Base-by-base conservation (phyloP, 2,888 invertebrate species). In the Cepaea hortensis region DNA sequence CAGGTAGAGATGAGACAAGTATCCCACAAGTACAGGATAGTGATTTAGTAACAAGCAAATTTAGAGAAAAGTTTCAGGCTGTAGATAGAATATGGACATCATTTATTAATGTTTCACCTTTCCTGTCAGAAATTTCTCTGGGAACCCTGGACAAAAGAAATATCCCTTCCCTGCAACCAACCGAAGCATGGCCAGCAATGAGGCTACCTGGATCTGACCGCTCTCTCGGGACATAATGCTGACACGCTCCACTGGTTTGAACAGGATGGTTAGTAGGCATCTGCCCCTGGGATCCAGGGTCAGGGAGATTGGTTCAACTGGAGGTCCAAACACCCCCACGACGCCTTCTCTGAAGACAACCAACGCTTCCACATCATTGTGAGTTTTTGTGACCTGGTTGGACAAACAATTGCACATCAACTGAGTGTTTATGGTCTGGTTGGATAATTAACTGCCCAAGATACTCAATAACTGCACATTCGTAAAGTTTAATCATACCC, bases 111-210 rank as follows among this genome's bases (percentile, higher is more conserved):
- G 55, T 11, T 55, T 46, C 84, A 87, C 87, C 80, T 87, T 87
- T 80, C 84, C 84, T n/a, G 46, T 75, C 48, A 87, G 50, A 81
- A 87, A 55, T 55, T 62, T 81, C 61, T 83, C 84, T 4, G 87
- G 87, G 18, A 87, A 15, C 20, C 87, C 87, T 7, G 87, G 87
- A 68, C 87, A 87, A 55, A 87, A 87, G 6, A 68, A 20, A 48
- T 65, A 87, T 9, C 84, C 87, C 75, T 84, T 87, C 5, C 87
- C 87, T 62, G 87, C 23, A 48, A 87, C 48, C 84, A 87, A 61
- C 55, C 79, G n/a, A 1, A 87, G 84, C 50, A 87, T 11, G 9
- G 73, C 80, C 80, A 81, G 20, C 3, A 87, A 65, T 46, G 87
- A 72, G 23, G 15, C 55, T 20, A 80, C 55, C 18, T 87, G 81